Conservation (phyloP, 1,140 invertebrate species). For the Heliconius nattereri region DNA sequence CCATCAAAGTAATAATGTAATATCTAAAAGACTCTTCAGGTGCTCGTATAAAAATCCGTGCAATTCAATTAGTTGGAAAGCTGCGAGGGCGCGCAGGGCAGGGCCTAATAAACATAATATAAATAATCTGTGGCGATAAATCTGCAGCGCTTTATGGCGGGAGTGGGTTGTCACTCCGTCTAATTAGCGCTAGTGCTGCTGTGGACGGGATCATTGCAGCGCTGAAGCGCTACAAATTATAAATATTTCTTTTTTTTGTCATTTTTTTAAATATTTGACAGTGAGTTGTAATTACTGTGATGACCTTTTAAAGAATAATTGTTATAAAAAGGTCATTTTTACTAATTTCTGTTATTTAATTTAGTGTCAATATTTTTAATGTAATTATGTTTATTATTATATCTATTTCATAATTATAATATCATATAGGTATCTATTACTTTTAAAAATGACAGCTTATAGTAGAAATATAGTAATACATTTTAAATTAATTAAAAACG, state of each 20-base stretch:
- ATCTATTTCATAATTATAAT: no score
- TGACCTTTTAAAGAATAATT: no score
- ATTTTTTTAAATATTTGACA: neutral
- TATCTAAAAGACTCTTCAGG: conserved; percentile 61
- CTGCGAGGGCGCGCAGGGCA: conserved; percentile 63
- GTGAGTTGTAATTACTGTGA: no score
- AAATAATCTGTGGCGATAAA: conserved; percentile 81
- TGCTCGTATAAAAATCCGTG: conserved; percentile 72
- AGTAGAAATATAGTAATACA: neutral
- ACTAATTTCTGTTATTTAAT: no score
- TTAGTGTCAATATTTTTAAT: no score
- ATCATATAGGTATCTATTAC: no score
- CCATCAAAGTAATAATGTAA: conserved; percentile 20
- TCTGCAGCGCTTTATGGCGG: conserved; percentile 79
- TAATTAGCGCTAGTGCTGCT: conserved; percentile 79
- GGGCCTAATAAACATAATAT: conserved; percentile 80
- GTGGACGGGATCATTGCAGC: conserved; percentile 45
- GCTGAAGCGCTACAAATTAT: conserved; percentile 54
- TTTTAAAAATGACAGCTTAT: neutral
- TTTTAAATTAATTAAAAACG: conserved; percentile 4
- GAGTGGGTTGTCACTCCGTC: conserved; percentile 80
- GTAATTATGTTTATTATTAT: no score
- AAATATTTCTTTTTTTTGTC: conserved; percentile 19
- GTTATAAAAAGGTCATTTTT: no score
- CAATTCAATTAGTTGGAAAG: conserved; percentile 79